phyloP scores from a whole-genome alignment of 2,888 invertebrate genomes.

The Coenonympha glycerion region DNA sequence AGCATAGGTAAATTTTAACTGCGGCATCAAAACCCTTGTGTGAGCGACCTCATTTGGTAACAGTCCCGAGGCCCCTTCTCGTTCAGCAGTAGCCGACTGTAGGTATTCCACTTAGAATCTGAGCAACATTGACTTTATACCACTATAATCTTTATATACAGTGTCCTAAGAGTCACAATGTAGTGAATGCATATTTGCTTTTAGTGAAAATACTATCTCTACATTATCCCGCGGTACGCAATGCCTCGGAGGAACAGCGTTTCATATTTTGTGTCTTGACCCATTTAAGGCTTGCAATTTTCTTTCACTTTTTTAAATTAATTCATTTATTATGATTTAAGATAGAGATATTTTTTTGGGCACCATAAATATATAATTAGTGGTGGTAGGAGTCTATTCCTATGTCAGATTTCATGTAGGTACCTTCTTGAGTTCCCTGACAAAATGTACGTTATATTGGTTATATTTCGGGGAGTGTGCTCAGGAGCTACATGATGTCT shows the following conservation, averaged over 20 bases:
- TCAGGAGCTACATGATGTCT: too few relatives aligned
- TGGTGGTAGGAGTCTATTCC: too few relatives aligned
- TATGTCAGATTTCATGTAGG: too few relatives aligned
- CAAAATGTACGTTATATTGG: too few relatives aligned
- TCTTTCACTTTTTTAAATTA: slow-evolving; percentile 10
- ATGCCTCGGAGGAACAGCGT: slow-evolving; percentile 14
- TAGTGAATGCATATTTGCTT: not conserved
- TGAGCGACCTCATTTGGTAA: slow-evolving; percentile 26
- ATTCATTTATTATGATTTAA: too few relatives aligned
- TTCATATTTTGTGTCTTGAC: slow-evolving; percentile 21
- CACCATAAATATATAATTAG: too few relatives aligned
- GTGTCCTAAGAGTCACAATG: slow-evolving; percentile 16
- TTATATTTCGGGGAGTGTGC: too few relatives aligned
- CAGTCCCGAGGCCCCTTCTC: slow-evolving; percentile 22
- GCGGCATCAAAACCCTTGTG: slow-evolving; percentile 19
- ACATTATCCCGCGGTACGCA: slow-evolving; percentile 13
- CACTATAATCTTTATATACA: slow-evolving; percentile 19
- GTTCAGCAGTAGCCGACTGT: slow-evolving; percentile 13
- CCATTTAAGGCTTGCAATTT: slow-evolving; percentile 18
- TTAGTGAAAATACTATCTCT: slow-evolving; percentile 10
- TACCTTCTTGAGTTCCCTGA: too few relatives aligned
- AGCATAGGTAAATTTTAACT: slow-evolving; percentile 19
- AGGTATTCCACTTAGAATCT: slow-evolving; percentile 10
- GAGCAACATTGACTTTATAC: slow-evolving; percentile 6
- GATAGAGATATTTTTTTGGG: too few relatives aligned